These are phyloP conservation scores for Saimiri boliviensis DNA, from an alignment of 2,113 vertebrate genomes.

Conservation along the genomic window DNA sequence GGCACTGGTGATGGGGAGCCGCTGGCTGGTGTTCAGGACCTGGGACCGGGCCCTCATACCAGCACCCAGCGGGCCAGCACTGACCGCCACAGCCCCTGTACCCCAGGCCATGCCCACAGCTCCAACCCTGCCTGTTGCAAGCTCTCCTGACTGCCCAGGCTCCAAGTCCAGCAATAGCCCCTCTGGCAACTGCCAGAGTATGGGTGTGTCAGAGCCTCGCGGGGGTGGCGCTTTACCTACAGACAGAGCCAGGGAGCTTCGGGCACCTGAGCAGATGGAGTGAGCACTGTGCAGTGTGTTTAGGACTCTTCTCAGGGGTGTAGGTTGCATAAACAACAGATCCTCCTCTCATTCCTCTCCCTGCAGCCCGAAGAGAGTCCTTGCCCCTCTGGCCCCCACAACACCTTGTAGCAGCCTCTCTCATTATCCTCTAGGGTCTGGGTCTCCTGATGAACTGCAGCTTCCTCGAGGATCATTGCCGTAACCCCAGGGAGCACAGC, in stretches of 20 bases:
- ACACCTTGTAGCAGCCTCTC: neutral
- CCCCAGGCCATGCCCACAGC: neutral
- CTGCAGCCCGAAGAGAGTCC: neutral
- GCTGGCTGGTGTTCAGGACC: neutral
- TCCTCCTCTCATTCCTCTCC: neutral
- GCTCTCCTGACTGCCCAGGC: neutral
- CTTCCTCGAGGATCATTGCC: neutral
- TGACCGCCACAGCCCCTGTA: neutral
- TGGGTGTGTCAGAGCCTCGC: no score
- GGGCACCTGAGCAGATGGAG: neutral
- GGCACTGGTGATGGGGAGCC: neutral
- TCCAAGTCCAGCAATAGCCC: neutral
- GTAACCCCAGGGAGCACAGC: neutral
- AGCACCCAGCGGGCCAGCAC: neutral
- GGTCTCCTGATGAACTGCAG: neutral
- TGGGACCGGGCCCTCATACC: neutral
- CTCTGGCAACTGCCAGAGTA: neutral
- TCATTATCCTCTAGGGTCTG: neutral
- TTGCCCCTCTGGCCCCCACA: neutral
- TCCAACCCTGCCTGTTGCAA: neutral
- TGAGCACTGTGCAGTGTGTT: neutral
- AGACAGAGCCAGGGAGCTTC: neutral
- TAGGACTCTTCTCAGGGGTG: neutral
- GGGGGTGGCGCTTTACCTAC: accelerated
- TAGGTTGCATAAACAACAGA: accelerated